A percentile compares a stretch with the other conserved stretches of the same genome.
These are phyloP conservation scores for Tachyglossus aculeatus DNA, from an alignment of 2,797 vertebrate species.

Conservation along the genomic window DNA sequence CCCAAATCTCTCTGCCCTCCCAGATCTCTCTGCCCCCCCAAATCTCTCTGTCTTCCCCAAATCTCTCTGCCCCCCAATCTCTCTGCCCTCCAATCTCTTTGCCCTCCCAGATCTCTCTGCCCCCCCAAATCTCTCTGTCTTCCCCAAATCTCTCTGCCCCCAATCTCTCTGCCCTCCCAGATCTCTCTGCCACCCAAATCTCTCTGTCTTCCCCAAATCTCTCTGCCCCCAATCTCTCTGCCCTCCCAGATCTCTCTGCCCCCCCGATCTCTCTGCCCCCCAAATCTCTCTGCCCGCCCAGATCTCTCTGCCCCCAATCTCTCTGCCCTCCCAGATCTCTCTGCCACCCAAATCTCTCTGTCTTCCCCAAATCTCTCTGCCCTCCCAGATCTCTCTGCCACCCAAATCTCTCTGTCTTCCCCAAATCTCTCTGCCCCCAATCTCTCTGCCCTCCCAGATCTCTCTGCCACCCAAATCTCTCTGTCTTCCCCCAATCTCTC, in stretches of 20 bases:
- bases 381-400: not conserved
- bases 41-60: not conserved
- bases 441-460: not conserved
- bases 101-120: not conserved
- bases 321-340: slow-evolving; percentile 1
- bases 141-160: not conserved
- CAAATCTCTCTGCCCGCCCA: rapidly evolving
- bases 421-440: rapidly evolving
- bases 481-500: not conserved
- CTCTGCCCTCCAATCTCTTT: not conserved
- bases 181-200: rapidly evolving
- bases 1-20: not conserved
- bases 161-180: not conserved
- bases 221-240: not conserved
- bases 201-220: not conserved
- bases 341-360: not conserved
- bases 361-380: not conserved
- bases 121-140: too few species aligned
- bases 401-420: rapidly evolving
- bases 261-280: not conserved
- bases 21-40: not conserved
- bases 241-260: not conserved
- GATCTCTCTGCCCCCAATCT: rapidly evolving
- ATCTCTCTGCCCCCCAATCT: rapidly evolving
- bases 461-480: slow-evolving; percentile 6